Conservation (phyloP, 2,888 invertebrate species). For the Heteropelma amictum region DNA sequence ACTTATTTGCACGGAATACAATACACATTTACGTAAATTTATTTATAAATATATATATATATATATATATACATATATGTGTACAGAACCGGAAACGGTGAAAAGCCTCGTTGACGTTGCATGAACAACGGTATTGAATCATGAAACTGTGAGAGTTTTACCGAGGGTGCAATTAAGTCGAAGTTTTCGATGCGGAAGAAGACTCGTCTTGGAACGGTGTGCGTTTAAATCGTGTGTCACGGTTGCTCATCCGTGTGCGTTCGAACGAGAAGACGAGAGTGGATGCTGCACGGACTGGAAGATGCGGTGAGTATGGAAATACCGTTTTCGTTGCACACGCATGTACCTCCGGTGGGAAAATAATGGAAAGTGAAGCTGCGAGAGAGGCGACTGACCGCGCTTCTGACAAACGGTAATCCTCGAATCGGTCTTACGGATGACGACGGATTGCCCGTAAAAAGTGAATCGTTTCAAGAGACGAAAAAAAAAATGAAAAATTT, state of each 20-base stretch:
- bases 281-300: conserved; percentile 15
- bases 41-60: too few relatives aligned
- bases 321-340: conserved; percentile 52
- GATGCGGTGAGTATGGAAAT: conserved; percentile 28
- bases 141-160: too few relatives aligned
- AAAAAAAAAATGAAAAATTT: too few relatives aligned
- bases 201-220: too few relatives aligned
- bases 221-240: too few relatives aligned
- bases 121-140: too few relatives aligned
- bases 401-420: conserved; percentile 38
- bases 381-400: conserved; percentile 51
- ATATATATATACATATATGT: too few relatives aligned
- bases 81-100: too few relatives aligned
- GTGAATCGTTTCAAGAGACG: not conserved
- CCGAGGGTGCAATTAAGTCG: too few relatives aligned
- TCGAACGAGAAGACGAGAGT: conserved; percentile 12
- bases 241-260: not conserved
- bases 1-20: not conserved
- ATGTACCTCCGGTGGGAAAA: conserved; percentile 10
- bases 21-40: too few relatives aligned
- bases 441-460: not conserved
- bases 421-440: not conserved
- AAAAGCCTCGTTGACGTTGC: too few relatives aligned
- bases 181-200: too few relatives aligned
- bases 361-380: conserved; percentile 48